Base-by-base conservation (phyloP, 2,113 vertebrate genomes). In the Choloepus hoffmanni region DNA sequence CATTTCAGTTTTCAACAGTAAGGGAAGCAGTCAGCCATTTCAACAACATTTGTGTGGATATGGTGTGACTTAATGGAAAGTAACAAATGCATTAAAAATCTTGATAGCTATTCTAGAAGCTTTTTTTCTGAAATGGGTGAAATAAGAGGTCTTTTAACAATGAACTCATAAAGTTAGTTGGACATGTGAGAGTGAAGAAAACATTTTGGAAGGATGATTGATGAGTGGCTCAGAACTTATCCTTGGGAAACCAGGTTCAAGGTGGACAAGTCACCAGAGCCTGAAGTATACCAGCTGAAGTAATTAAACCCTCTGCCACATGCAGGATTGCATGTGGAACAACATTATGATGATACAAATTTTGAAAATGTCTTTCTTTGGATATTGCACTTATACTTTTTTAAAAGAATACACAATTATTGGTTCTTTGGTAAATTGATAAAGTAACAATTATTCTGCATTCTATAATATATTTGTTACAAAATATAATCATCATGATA, bases 11-110 rank as follows among this genome's bases (percentile, higher is more conserved):
- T 91, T 89, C 73, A 43, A 30, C 15, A 40, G 40, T 45, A 85
- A 96, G 63, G 83, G 68, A 77, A 73, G 40, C 65, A 78, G 60
- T 84, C 73, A 83, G 33, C 63, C 58, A 84, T 81, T 76, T 93
- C 96, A 86, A 24, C 82, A 91, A 89, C 84, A 82, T 76, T 81
- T 74, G 62, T 43, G 68, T 62, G 70, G 43, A 55, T 60, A 45
- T 4, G 72, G 24, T n/a, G n/a, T 89, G 70, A 89, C 65, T 91
- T 94, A 91, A 77, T 94, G 83, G 79, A 96, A 97, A 97, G 70
- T 58, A 95, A 73, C 85, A 94, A 67, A 85, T 73, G 72, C 79
- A 94, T 97, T 91, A 94, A 96, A 94, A 85, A 26, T 82, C 83
- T 91, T 45, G 55, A 97, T 55, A 53, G 63, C 33, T 93, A n/a